Conservation (phyloP, 2,797 vertebrate genomes). For the Odontamblyopus lacepedii region DNA sequence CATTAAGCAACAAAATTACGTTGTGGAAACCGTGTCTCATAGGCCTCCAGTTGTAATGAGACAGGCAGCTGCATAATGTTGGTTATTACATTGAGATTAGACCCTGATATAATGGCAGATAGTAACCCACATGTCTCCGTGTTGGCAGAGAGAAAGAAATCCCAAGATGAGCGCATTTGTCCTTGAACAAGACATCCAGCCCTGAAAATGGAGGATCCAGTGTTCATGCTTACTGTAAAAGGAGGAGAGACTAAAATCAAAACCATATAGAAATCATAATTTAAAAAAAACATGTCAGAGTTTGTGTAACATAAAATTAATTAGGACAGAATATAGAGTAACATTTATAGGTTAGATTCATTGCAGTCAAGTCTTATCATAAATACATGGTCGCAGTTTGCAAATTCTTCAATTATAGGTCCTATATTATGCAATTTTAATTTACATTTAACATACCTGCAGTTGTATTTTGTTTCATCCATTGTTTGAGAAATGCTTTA, state of each 20-base stretch:
- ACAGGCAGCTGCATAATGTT: slow-evolving; percentile 14
- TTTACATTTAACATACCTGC: too few species aligned
- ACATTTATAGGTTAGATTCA: neutral
- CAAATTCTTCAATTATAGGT: neutral
- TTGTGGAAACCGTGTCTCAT: neutral
- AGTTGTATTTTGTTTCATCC: too few species aligned
- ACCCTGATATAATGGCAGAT: slow-evolving; percentile 32
- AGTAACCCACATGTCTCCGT: neutral
- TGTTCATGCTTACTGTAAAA: slow-evolving; percentile 4
- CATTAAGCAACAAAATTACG: neutral
- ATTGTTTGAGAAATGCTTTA: too few species aligned
- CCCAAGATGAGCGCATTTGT: slow-evolving; percentile 28
- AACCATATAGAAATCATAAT: slow-evolving; percentile 13
- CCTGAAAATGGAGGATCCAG: slow-evolving; percentile 30
- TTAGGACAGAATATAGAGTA: neutral
- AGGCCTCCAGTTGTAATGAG: neutral
- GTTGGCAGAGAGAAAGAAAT: slow-evolving; percentile 15
- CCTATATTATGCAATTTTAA: too few species aligned
- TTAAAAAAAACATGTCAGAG: neutral
- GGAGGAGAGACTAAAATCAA: slow-evolving; percentile 29
- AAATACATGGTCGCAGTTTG: neutral
- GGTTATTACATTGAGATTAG: slow-evolving; percentile 21
- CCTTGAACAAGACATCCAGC: slow-evolving; percentile 48
- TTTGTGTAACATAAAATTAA: neutral
- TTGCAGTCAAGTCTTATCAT: neutral